These are phyloP conservation scores for Danionella dracula DNA, from an alignment of 2,797 vertebrate genomes.

Conservation along the genomic window DNA sequence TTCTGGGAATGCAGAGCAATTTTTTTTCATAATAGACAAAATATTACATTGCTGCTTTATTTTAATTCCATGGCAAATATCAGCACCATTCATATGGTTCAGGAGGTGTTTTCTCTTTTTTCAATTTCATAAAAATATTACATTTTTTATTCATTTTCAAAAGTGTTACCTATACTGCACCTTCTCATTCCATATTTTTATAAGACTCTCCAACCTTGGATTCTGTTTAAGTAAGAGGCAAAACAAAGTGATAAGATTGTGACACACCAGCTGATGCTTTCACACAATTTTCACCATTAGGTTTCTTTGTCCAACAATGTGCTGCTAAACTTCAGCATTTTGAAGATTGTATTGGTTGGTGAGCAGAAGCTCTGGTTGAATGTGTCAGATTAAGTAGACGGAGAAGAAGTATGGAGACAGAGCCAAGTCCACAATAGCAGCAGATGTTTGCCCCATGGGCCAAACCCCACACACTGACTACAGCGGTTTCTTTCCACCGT, in stretches of 20 bases:
- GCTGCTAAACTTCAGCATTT: neutral
- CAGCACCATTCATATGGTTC: too few species aligned
- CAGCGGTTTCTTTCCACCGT: constrained; percentile 21
- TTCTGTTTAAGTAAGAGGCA: neutral
- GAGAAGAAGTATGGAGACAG: constrained; percentile 22
- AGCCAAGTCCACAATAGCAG: constrained; percentile 29
- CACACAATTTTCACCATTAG: neutral
- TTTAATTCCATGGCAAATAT: too few species aligned
- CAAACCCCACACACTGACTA: constrained; percentile 45
- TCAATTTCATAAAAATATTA: too few species aligned
- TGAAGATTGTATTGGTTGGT: constrained; percentile 9
- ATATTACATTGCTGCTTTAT: too few species aligned
- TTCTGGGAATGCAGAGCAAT: too few species aligned
- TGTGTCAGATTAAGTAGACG: constrained; percentile 20
- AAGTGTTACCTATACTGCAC: too few species aligned
- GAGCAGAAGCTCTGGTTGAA: constrained; percentile 10
- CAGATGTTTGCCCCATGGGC: constrained; percentile 33
- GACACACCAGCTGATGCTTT: too few species aligned
- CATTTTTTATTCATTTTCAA: too few species aligned
- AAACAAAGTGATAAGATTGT: neutral
- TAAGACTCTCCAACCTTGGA: too few species aligned
- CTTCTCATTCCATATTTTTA: too few species aligned
- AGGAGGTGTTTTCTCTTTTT: too few species aligned
- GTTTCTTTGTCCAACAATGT: neutral
- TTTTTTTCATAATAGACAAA: too few species aligned